phyloP scores from a whole-genome alignment of 2,888 invertebrate genomes.

The Aleiodes leptofemur region DNA sequence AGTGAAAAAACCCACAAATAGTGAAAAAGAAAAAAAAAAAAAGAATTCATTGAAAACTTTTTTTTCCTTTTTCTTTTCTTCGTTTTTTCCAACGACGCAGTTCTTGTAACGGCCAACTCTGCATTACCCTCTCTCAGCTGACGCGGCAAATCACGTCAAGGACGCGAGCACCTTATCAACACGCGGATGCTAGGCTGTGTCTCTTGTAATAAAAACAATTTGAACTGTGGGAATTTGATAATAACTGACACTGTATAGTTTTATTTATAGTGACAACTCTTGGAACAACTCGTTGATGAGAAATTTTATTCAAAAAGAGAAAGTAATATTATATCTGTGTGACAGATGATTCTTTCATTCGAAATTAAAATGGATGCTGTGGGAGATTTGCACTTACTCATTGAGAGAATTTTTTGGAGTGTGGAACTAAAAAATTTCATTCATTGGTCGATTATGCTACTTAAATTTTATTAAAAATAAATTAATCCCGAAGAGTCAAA shows the following conservation, averaged over 20 bases:
- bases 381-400: neutral
- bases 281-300: conserved; percentile 7
- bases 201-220: neutral
- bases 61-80: neutral
- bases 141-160: conserved; percentile 32
- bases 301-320: neutral
- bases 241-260: conserved; percentile 21
- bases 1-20: neutral
- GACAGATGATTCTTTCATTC: conserved; percentile 14
- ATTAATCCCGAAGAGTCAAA: too few species aligned
- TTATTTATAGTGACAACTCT: conserved; percentile 34
- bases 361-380: conserved; percentile 15
- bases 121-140: conserved; percentile 18
- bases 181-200: conserved; percentile 20
- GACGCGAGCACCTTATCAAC: conserved; percentile 34
- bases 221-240: conserved; percentile 32
- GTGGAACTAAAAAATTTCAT: too few species aligned
- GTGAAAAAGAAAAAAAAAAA: neutral
- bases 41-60: neutral
- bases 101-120: conserved; percentile 15
- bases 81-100: conserved; percentile 10
- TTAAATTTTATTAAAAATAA: too few species aligned
- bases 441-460: too few species aligned
- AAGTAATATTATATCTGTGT: conserved; percentile 38
- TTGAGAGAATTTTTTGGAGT: too few species aligned